Conservation (phyloP, 2,113 vertebrate genomes). For the Promerops cafer region DNA sequence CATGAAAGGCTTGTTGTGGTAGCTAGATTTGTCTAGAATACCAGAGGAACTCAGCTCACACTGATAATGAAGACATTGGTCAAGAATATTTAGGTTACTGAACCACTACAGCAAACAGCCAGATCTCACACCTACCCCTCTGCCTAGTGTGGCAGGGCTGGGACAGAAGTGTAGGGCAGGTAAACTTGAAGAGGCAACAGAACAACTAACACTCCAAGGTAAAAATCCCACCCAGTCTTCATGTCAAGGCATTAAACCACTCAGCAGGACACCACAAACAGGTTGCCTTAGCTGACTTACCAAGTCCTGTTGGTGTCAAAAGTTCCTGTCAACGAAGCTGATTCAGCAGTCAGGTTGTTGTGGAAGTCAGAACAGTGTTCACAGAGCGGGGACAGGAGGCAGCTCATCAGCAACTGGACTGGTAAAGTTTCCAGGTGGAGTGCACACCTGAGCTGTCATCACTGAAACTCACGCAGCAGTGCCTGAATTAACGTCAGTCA, state of each 20-base stretch:
- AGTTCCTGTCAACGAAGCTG: background rate
- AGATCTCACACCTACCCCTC: background rate
- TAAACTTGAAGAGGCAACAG: background rate
- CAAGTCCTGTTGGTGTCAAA: background rate
- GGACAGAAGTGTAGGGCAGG: background rate
- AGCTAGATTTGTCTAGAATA: background rate
- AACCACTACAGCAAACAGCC: background rate
- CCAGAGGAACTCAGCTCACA: background rate
- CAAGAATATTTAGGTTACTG: background rate
- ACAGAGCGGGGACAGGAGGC: background rate
- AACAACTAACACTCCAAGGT: background rate
- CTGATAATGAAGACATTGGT: background rate
- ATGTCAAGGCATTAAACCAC: background rate
- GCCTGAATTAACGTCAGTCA: background rate
- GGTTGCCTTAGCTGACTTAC: background rate
- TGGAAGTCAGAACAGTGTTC: background rate
- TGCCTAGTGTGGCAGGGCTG: background rate
- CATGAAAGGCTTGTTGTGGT: background rate
- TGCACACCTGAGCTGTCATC: background rate
- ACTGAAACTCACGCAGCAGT: background rate
- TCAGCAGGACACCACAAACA: background rate
- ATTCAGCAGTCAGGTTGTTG: background rate
- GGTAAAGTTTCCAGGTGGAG: background rate
- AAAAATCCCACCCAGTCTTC: background rate
- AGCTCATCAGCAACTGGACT: background rate